Conservation (phyloP, 2,113 vertebrate species). For the Alethe diademata region DNA sequence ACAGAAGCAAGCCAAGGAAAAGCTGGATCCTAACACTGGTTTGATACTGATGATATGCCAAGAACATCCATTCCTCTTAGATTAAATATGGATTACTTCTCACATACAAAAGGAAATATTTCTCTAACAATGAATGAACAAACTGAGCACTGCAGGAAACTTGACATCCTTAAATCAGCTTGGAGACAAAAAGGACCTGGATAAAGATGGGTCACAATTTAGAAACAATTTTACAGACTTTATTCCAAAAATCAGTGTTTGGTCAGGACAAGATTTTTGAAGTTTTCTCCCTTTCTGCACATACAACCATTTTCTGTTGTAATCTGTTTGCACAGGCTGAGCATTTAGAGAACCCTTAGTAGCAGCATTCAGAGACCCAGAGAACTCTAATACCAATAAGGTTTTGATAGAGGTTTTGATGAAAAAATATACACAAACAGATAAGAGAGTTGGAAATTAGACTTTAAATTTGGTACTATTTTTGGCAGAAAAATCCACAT, state of each 20-base stretch:
- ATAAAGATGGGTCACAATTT: neutral
- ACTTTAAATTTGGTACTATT: neutral
- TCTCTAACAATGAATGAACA: neutral
- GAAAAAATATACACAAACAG: neutral
- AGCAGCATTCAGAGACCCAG: neutral
- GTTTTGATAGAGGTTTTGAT: neutral
- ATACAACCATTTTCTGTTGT: neutral
- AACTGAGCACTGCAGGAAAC: neutral
- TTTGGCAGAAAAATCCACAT: conserved; percentile 1
- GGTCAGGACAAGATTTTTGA: neutral
- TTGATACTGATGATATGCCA: neutral
- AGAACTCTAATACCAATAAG: neutral
- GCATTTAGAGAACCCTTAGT: neutral
- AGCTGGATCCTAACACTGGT: neutral
- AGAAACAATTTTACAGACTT: neutral
- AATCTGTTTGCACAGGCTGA: neutral
- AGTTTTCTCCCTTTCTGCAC: neutral
- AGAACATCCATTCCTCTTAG: neutral
- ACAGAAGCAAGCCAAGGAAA: neutral
- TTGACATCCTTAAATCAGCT: neutral
- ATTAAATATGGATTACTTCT: neutral
- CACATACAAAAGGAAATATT: neutral
- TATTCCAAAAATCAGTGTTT: neutral
- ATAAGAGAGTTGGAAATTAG: neutral
- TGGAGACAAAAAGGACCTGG: neutral